Evolutionary conservation across 1,140 invertebrate genomes (phyloP), one percentile per base, ranked within the genome.

Genomic region (Chymomyza costata): DNA sequence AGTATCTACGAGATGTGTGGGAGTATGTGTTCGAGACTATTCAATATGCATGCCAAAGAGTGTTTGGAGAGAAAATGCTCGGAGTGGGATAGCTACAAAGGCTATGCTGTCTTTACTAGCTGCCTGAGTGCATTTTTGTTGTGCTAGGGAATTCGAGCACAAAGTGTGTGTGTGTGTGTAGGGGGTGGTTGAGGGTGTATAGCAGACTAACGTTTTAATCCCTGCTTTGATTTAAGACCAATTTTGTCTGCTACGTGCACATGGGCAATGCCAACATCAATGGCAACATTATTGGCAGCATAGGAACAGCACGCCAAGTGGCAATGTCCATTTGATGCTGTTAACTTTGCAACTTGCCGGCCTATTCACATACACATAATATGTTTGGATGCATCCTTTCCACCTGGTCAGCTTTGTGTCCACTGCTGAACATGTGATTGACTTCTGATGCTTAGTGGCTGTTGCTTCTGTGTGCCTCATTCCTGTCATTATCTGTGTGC

Each of bases 141-240:
- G 47, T 35, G 43, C 21, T 25, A n/a, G n/a, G n/a, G n/a, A n/a
- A n/a, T n/a, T n/a, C 14, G 1, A 10, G 3, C 41, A 17, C 15
- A 44, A 14, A 32, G 25, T 28, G 25, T 28, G 25, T 28, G 25
- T 28, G 25, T 28, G 25, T 34, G 32, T 34, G 3, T 34, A 6
- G 21, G 3, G 21, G 3, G 32, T 13, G 32, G 3, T 34, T 14
- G 32, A n/a, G n/a, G n/a, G n/a, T n/a, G 13, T 34, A 34, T 34
- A 3, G 32, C 39, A 10, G 46, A 18, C 53, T 50, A 65, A 65
- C 55, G 64, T 67, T 74, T 80, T 81, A 80, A 80, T 80, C 74
- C 74, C 65, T 80, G 67, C 73, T 65, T 80, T 80, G 73, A 80
- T 81, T 80, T 80, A 80, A 57, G 64, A 51, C 40, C 73, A 65